Conservation (phyloP, 2,888 invertebrate species). For the Nesidiocoris tenuis region DNA sequence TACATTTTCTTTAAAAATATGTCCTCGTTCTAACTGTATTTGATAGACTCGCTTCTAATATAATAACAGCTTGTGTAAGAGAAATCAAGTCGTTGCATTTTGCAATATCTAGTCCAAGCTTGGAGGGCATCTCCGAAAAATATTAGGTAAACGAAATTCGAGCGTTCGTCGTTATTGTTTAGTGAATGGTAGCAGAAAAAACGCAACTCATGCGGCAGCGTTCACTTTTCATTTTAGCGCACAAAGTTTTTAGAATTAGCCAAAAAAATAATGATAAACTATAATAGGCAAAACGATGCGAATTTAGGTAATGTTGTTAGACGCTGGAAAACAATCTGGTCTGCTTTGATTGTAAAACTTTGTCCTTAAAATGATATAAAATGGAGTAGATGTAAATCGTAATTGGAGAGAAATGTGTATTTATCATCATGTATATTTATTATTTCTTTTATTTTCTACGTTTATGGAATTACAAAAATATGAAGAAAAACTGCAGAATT, state of each 20-base stretch:
- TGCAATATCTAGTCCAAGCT: constrained; percentile 44
- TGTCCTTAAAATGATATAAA: constrained; percentile 13
- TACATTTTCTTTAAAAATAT: constrained; percentile 26
- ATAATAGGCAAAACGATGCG: background rate
- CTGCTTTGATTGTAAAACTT: constrained; percentile 13
- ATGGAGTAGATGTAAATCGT: constrained; percentile 4
- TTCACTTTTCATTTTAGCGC: constrained; percentile 5
- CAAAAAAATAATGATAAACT: background rate
- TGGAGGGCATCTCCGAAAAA: constrained; percentile 30
- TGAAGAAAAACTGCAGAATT: background rate
- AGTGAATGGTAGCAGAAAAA: constrained; percentile 4
- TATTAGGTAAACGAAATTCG: background rate
- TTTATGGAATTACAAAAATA: constrained; percentile 44
- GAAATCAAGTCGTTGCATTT: constrained; percentile 39
- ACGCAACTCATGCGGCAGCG: background rate
- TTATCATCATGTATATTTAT: constrained; percentile 47
- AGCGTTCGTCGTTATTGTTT: background rate
- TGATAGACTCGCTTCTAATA: constrained; percentile 24
- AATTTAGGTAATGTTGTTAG: background rate
- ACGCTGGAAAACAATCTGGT: constrained; percentile 12
- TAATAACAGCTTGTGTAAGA: constrained; percentile 25
- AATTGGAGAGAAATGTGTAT: constrained; percentile 35
- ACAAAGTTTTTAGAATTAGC: background rate
- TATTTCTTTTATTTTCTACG: constrained; percentile 47
- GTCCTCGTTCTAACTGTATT: constrained; percentile 27